Base-by-base conservation (phyloP, 1,140 invertebrate species). In the Scaptomyza hsui region DNA sequence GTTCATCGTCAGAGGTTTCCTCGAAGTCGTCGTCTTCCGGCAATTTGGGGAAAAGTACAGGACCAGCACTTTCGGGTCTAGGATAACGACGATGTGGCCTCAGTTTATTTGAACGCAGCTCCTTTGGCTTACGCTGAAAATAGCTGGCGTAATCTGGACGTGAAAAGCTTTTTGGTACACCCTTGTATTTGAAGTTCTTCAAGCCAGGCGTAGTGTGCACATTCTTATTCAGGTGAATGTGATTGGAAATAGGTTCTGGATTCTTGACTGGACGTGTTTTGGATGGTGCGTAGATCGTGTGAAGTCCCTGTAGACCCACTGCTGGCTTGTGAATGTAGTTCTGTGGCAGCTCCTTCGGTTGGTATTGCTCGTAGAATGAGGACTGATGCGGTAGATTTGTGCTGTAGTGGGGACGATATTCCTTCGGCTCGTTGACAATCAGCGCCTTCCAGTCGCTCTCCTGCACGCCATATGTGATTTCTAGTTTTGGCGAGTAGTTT, bases 171-270 rank as follows among this genome's bases (percentile, higher is more conserved):
- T 85, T 89, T 7, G 73, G 41, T 3, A 86, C 51, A 3, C 69
- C 70, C 59, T 86, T 86, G 47, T 88, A 89, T 39, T 88, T 88
- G 60, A 82, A 92, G 60, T 92, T 89, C 55, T 91, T 91, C 16
- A 92, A 65, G 0, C 91, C 91, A 0, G 91, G 91, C n/a, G 91
- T 92, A 56, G 76, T 91, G 59, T 75, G 86, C 0, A 89, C 88
- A 19, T 70, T 48, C 61, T 83, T 90, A 45, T 89, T 90, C 39
- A 80, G 78, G 35, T 89, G 78, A 39, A 89, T 78, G 59, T 75
- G 86, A 59, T 89, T 89, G 18, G 80, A 79, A 18, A 80, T 65
- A 32, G 76, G 61, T 10, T 86, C 82, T 6, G 71, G 47, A 42
- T 32, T 56, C 6, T 60, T 51, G 21, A 37, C 60, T 5, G 64